Conservation (phyloP, 1,140 invertebrate genomes). For the Cherax quadricarinatus region DNA sequence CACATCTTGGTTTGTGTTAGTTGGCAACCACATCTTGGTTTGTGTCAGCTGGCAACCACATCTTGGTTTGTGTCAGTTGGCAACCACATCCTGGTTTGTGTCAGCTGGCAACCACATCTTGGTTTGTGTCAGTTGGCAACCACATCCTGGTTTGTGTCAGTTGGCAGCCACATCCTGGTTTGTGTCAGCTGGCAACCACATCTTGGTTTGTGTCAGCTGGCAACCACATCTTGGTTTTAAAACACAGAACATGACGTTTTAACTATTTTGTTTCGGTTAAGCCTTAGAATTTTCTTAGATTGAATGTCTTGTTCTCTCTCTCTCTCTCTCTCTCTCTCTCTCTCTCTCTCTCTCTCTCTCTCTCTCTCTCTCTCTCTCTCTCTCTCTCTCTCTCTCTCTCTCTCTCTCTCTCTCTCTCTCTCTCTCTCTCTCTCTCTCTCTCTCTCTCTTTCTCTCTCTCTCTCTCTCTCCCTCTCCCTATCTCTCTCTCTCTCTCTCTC, state of each 20-base stretch:
- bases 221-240: background rate
- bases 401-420: too few species aligned
- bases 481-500: constrained; percentile 10
- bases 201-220: background rate
- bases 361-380: too few species aligned
- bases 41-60: background rate
- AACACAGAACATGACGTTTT: background rate
- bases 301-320: too few species aligned
- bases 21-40: background rate
- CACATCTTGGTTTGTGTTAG: too few species aligned
- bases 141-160: background rate
- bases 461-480: too few species aligned
- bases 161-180: too few species aligned
- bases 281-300: too few species aligned
- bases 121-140: background rate
- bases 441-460: too few species aligned
- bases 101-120: background rate
- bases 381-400: too few species aligned
- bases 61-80: background rate
- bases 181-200: background rate
- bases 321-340: too few species aligned
- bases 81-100: background rate
- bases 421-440: too few species aligned
- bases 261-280: background rate
- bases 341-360: too few species aligned